Base-by-base conservation (phyloP, 2,888 invertebrate genomes). In the Conus canariensis region DNA sequence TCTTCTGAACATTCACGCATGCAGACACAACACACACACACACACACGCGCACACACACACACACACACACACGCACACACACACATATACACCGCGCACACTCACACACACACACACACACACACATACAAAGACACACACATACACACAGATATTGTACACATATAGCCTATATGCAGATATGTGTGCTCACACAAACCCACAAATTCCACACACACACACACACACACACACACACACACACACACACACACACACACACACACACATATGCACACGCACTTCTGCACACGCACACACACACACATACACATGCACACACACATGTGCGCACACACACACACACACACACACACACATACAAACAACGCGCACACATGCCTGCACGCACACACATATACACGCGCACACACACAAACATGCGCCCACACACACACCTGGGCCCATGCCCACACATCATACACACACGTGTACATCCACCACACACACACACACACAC, bases 61-160 rank as follows among this genome's bases (percentile, higher is more conserved):
- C 74, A 22, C 74, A 22, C 74, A 74, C 74, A 74, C 74, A 74
- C 74, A 74, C 74, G 6, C 74, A 74, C 74, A 74, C 74, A 74
- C 74, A 74, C 74, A 74, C 74, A 74, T 7, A 74, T 7, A 74
- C 74, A 74, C n/a, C 22, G 6, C 16, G 3, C 16, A 74, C 74
- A 74, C 10, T 4, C 10, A 64, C 4, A 64, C 4, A 64, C 60
- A 30, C 60, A 3, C 3, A 0, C 60, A 0, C 60, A 3, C 60
- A 10, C 60, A 64, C 16, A 64, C 60, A 64, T 1, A 64, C 16
- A 64, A 30, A 30, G 30, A 30, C 30, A 30, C 30, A 30, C 30
- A 30, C 2, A 30, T 30, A 30, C 30, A 2, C 30, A 2, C 30
- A 30, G 30, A 30, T 30, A 30, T 30, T 30, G 30, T 30, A 30